Evolutionary conservation across 2,113 vertebrate genomes (phyloP).

Genomic region (Dicrurus megarhynchus): DNA sequence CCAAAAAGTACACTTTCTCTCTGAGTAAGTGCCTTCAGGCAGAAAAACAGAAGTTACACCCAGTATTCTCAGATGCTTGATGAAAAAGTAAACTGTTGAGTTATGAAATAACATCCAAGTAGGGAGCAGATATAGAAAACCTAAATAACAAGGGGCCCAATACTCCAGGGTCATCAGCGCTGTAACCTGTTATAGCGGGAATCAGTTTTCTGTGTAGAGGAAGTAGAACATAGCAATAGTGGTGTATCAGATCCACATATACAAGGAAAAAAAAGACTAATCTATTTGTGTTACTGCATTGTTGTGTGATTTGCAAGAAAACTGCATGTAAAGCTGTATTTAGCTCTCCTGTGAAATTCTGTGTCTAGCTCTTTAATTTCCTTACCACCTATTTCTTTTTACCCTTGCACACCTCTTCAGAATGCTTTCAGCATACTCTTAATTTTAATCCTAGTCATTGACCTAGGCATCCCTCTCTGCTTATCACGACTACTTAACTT

Average conservation of each 20-base stretch:
- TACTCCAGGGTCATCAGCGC: background rate
- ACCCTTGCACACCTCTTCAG: background rate
- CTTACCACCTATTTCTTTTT: background rate
- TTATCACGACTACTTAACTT: background rate
- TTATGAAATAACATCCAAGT: background rate
- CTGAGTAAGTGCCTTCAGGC: background rate
- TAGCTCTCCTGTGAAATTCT: background rate
- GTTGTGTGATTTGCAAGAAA: background rate
- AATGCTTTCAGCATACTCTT: background rate
- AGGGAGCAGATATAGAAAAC: background rate
- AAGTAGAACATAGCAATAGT: background rate
- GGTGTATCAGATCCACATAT: background rate
- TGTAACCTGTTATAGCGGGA: background rate
- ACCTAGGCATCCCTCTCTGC: background rate
- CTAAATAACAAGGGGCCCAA: background rate
- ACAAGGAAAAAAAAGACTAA: background rate
- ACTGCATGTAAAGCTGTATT: background rate
- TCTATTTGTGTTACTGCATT: background rate
- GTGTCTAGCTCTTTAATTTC: background rate
- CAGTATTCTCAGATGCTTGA: background rate
- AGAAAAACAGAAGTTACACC: background rate
- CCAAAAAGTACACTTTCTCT: background rate
- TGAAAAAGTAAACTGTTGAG: background rate
- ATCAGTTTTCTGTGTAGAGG: background rate
- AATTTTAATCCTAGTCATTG: background rate